Conservation (phyloP, 2,113 vertebrate genomes). For the Puma concolor region DNA sequence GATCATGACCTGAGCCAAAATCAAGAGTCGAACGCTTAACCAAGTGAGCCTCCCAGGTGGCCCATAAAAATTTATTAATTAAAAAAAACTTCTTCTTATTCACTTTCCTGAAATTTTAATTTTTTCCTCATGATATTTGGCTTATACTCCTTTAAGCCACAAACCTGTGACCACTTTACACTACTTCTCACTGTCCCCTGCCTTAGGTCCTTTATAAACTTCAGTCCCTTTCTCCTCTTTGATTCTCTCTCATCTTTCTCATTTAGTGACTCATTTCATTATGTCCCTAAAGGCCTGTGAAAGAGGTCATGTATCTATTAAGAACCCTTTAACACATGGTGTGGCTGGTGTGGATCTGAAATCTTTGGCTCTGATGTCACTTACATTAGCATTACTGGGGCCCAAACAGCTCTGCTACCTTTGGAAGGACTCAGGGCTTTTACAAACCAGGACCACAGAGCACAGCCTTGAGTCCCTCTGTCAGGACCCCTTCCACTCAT, state of each 20-base stretch:
- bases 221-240: background rate
- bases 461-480: background rate
- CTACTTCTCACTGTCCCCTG: background rate
- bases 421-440: background rate
- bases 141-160: background rate
- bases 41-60: too few species aligned
- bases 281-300: background rate
- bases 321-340: background rate
- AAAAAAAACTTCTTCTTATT: background rate
- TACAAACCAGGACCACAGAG: background rate
- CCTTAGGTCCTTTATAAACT: background rate
- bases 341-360: background rate
- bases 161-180: background rate
- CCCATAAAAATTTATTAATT: too few species aligned
- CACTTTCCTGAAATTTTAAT: background rate
- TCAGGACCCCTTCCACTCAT: background rate
- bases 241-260: background rate
- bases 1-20: too few species aligned
- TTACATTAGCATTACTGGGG: background rate
- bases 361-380: conserved; percentile 49
- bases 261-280: background rate
- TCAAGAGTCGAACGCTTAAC: too few species aligned
- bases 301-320: background rate
- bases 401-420: background rate
- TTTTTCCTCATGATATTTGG: background rate